Conservation (phyloP, 37 sponge, comb jelly and placozoan genomes). For the Lycopodina hypogea region DNA sequence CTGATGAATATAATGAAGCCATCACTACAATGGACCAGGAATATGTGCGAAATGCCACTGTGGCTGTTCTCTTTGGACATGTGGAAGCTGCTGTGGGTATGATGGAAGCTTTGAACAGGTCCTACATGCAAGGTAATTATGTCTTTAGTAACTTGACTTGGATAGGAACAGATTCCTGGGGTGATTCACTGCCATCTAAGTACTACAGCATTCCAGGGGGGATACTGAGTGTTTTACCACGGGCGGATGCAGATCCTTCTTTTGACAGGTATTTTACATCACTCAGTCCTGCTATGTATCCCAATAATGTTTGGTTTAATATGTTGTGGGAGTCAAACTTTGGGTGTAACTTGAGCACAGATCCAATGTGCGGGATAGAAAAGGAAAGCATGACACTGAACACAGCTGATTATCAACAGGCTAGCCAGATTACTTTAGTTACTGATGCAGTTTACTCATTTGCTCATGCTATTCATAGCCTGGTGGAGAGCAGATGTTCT, state of each 20-base stretch:
- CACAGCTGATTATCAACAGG: constrained; percentile 18
- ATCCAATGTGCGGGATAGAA: constrained; percentile 16
- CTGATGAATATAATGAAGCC: constrained; percentile 8
- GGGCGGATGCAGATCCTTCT: neutral
- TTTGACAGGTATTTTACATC: constrained; percentile 59
- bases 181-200: too few relatives aligned
- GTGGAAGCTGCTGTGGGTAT: too few relatives aligned
- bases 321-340: too few relatives aligned
- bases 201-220: too few relatives aligned
- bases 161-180: too few relatives aligned
- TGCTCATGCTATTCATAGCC: too few relatives aligned
- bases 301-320: constrained; percentile 72
- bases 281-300: constrained; percentile 41
- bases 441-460: too few relatives aligned
- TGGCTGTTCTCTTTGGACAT: too few relatives aligned
- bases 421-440: constrained; percentile 55
- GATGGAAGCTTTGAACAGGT: too few relatives aligned
- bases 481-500: constrained; percentile 28
- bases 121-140: too few relatives aligned
- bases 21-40: neutral
- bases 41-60: constrained; percentile 50
- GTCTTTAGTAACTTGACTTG: too few relatives aligned
- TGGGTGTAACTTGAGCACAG: neutral
- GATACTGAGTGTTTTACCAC: too few relatives aligned
- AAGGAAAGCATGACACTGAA: neutral